Base-by-base conservation (phyloP, 1,140 invertebrate species). In the Diprion similis region DNA sequence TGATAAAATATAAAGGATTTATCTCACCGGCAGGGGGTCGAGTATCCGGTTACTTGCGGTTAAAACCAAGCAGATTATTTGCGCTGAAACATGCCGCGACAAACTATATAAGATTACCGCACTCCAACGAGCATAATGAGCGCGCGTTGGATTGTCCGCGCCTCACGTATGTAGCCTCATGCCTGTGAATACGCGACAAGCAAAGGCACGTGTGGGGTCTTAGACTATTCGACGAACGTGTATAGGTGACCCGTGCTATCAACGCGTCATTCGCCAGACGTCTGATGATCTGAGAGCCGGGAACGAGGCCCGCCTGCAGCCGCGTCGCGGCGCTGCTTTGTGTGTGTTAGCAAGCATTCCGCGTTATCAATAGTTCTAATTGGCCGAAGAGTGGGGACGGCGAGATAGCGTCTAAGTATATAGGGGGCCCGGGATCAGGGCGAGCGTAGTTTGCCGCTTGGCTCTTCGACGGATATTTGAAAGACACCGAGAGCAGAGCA, bases 371-470 rank as follows among this genome's bases (percentile, higher is more conserved):
- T 17, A 59, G 11, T 59, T 59, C 11, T 59, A 59, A 59, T 59
- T 59, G 51, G 9, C 51, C n/a, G 51, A 17, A 59, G 51, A 59
- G 51, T 59, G 51, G 51, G 51, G 51, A 59, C 51, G 11, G 4
- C 11, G 51, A 59, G 51, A 59, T 59, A 59, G 51, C 51, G 51
- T 9, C n/a, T 17, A 17, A 59, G 51, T 59, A 59, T 59, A 37
- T 37, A 59, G 11, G n/a, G 8, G n/a, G 51, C 51, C 51, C 51
- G 11, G 51, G 4, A 13, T 9, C 51, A 0, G 11, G 11, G 51
- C 51, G 51, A 59, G 51, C 51, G 51, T 59, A 59, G 51, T 59
- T 59, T 59, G 11, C 51, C 51, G n/a, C 51, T 59, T 59, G 11
- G n/a, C 7, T 59, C n/a, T 17, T 37, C 24, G 24, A 37, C 24